Base-by-base conservation (phyloP, 2,797 vertebrate species). In the Sebastes matsubarae region DNA sequence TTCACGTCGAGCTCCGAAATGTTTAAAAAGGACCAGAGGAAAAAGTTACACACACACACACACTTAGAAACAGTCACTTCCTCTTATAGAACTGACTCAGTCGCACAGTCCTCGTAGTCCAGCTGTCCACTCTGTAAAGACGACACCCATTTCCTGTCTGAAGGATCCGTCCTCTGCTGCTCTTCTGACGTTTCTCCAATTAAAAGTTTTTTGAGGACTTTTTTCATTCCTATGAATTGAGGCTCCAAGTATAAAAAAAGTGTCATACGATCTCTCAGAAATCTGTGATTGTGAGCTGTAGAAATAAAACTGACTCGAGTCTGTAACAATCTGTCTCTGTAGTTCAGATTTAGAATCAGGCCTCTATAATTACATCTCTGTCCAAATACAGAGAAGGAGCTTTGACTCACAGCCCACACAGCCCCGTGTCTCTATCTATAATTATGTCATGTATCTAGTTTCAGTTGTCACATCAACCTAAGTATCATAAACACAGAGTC, bases 341-440 rank as follows among this genome's bases (percentile, higher is more conserved):
- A 77, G 64, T 46, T 80, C 79, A 69, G 70, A 84, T 78, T 72
- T 80, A 85, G 75, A 84, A 68, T 30, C 67, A 59, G 69, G 50
- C 71, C 75, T 88, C 81, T 88, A 73, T 90, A 88, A 89, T 93
- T 88, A 89, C 54, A 86, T 87, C 75, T 61, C 60, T 42, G 14
- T 60, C 65, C 63, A 83, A 77, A 67, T 57, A 70, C 54, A 80
- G 81, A 72, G 68, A 46, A 4, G 25, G 65, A 64, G 42, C 46
- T 54, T 66, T 65, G 38, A 77, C 80, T 80, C 65, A 20, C 58
- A 64, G 68, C 80, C 84, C 68, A 79, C 72, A 80, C 81, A 76
- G 67, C 66, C 61, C 42, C 16, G 16, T 46, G 16, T 69, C 25
- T 65, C 67, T 14, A n/a, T 59, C 65, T 87, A 18, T 84, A 78